These are phyloP conservation scores for Xiphophorus couchianus DNA, from an alignment of 2,113 vertebrate genomes.

Conservation along the genomic window DNA sequence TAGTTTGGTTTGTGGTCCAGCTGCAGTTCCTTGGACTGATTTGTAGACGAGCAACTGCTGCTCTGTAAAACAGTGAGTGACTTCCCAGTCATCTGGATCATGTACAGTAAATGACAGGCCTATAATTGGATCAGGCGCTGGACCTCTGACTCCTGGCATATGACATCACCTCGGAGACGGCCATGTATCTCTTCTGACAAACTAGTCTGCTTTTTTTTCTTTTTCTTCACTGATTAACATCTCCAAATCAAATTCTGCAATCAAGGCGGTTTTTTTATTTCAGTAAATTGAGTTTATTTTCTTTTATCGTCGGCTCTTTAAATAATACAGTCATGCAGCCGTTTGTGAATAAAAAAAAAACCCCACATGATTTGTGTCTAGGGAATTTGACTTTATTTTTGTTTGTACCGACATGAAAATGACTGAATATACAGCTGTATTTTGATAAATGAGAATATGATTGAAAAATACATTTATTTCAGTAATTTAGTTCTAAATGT, in stretches of 20 bases:
- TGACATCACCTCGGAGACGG: constrained; percentile 66
- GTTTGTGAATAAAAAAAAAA: neutral
- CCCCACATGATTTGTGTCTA: no score
- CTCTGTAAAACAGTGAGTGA: constrained; percentile 49
- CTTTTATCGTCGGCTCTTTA: neutral
- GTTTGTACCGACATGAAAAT: no score
- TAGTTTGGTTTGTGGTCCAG: neutral
- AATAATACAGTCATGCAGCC: neutral
- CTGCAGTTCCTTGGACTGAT: constrained; percentile 1
- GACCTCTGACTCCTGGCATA: constrained; percentile 72
- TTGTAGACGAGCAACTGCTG: constrained; percentile 17
- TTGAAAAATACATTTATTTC: neutral
- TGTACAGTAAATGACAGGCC: constrained; percentile 66
- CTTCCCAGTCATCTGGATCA: constrained; percentile 59
- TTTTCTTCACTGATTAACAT: neutral
- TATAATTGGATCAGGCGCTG: constrained; percentile 70
- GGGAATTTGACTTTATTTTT: no score
- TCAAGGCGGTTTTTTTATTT: neutral
- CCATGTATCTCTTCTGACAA: constrained; percentile 18
- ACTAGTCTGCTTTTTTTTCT: neutral
- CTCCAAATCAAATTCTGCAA: neutral
- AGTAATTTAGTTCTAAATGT: no score
- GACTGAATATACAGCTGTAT: no score
- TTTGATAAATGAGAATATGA: neutral
- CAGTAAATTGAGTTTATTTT: neutral